phyloP scores from a whole-genome alignment of 2,113 vertebrate genomes.

The Leptosomus discolor region DNA sequence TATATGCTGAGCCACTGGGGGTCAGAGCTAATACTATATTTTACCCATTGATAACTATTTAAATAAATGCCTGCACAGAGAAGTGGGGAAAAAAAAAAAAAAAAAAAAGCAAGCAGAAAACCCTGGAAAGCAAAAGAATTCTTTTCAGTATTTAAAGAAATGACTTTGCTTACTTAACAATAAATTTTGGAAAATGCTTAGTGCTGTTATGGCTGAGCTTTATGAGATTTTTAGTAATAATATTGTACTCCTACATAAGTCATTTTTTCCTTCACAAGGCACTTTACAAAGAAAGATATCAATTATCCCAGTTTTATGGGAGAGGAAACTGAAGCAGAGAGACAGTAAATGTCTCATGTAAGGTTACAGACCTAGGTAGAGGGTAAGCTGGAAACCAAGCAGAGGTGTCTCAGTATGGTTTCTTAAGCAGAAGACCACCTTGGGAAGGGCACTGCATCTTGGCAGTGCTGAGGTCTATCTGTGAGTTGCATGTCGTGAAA shows the following conservation, averaged over 20 bases:
- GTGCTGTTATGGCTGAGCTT: not conserved
- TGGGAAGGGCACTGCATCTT: not conserved
- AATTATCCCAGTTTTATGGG: not conserved
- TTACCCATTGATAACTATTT: not conserved
- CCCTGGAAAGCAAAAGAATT: not conserved
- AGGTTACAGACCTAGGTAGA: not conserved
- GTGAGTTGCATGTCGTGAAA: not conserved
- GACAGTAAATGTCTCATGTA: not conserved
- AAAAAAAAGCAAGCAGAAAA: not conserved
- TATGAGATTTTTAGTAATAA: not conserved
- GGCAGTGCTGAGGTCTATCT: not conserved
- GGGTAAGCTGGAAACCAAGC: not conserved
- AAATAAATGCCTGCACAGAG: not conserved
- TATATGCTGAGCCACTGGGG: not conserved
- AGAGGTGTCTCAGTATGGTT: not conserved
- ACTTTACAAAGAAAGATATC: not conserved
- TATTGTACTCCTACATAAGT: not conserved
- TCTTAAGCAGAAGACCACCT: not conserved
- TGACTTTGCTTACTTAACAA: not conserved
- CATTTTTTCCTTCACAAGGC: not conserved
- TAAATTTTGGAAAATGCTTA: not conserved
- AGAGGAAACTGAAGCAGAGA: not conserved
- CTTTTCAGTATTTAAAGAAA: not conserved
- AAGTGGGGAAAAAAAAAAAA: not conserved
- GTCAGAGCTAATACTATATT: not conserved